phyloP scores from a whole-genome alignment of 2,888 invertebrate species.

The Eilema caniola region DNA sequence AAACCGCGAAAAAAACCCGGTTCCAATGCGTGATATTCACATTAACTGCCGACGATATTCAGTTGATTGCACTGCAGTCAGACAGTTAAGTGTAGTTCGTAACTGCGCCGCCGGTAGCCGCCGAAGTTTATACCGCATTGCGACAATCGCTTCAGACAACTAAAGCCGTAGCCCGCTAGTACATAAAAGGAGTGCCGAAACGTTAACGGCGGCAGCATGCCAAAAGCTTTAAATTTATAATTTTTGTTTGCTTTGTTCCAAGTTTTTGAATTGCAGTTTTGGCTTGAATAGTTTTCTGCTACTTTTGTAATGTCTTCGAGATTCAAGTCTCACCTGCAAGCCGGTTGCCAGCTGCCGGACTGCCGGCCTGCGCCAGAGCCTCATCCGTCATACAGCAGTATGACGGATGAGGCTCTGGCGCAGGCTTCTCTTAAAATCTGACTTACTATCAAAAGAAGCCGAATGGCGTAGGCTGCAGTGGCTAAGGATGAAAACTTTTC shows the following conservation, averaged over 20 bases:
- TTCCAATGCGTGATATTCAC: background rate
- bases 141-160: conserved; percentile 36
- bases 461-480: no score
- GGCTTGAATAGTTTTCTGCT: background rate
- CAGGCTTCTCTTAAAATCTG: no score
- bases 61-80: background rate
- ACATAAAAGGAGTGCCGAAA: conserved; percentile 19
- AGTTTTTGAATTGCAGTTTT: background rate
- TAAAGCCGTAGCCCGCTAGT: conserved; percentile 17
- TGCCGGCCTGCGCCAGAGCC: no score
- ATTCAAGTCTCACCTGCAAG: no score
- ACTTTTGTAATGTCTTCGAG: background rate
- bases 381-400: no score
- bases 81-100: background rate
- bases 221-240: conserved; percentile 14
- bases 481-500: no score
- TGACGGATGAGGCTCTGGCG: no score
- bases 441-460: no score
- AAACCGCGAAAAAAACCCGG: background rate
- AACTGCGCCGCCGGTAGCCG: background rate
- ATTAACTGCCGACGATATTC: background rate
- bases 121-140: conserved; percentile 42
- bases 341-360: no score
- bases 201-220: conserved; percentile 16
- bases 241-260: background rate